Percentiles rank a stretch among this genome's conserved stretches.
phyloP scores from a whole-genome alignment of 2,113 vertebrate genomes.

The Sphyrna mokarran region DNA sequence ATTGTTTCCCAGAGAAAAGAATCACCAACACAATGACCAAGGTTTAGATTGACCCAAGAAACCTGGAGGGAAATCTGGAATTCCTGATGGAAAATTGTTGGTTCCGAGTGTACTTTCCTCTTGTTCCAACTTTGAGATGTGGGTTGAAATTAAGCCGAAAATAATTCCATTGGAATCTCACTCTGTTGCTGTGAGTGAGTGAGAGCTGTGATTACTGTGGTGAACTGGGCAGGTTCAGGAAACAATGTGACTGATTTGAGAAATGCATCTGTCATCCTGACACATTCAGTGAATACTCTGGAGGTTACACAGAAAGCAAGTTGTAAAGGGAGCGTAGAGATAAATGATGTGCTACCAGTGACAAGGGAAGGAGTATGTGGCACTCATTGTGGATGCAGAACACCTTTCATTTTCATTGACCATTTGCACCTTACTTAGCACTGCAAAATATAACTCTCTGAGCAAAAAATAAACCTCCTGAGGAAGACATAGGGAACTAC shows the following conservation, averaged over 20 bases:
- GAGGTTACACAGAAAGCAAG: not conserved
- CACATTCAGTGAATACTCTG: not conserved
- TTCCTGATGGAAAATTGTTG: not conserved
- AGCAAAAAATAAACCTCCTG: not conserved
- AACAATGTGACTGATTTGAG: not conserved
- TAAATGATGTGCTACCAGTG: not conserved
- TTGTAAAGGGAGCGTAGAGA: not conserved
- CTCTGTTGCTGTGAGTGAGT: not conserved
- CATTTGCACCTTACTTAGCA: not conserved
- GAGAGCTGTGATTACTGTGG: not conserved
- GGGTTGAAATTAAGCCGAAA: not conserved
- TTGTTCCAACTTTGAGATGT: not conserved
- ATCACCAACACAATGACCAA: not conserved
- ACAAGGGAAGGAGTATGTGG: too few species aligned
- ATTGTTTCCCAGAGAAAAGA: not conserved
- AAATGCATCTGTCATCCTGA: not conserved
- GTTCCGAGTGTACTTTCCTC: not conserved
- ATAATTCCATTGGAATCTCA: not conserved
- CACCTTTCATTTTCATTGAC: not conserved
- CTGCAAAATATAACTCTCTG: not conserved
- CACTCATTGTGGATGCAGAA: not conserved
- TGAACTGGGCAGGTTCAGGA: not conserved
- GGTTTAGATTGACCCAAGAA: not conserved
- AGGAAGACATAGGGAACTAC: not conserved
- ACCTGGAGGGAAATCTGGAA: not conserved